A percentile compares a stretch with the other conserved stretches of the same genome.
Evolutionary conservation across 2,888 invertebrate genomes (phyloP).

Genomic region (Antheraea yamamai): DNA sequence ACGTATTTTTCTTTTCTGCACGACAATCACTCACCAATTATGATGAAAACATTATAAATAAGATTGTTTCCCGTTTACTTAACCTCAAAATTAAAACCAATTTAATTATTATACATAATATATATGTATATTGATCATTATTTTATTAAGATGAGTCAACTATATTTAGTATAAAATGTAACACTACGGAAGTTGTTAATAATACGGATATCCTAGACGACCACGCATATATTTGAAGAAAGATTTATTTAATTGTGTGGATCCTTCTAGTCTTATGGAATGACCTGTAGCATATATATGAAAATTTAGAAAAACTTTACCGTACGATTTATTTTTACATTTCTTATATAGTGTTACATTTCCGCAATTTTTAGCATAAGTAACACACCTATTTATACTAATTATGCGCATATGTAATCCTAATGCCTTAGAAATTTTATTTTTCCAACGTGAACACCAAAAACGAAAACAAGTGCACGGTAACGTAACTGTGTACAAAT

Average conservation of each 20-base stretch:
- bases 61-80: too few relatives aligned
- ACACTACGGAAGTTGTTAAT: not conserved
- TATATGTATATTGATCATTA: too few relatives aligned
- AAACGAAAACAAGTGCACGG: not conserved
- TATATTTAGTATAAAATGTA: not conserved
- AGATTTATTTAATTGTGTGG: not conserved
- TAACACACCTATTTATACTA: not conserved
- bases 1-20: too few relatives aligned
- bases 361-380: not conserved
- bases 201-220: conserved; percentile 30
- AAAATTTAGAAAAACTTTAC: not conserved
- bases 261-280: not conserved
- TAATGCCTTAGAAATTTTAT: not conserved
- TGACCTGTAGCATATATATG: not conserved
- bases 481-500: conserved; percentile 5
- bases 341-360: not conserved
- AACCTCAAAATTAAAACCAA: too few relatives aligned
- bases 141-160: not conserved
- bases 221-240: conserved; percentile 35
- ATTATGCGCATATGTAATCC: not conserved
- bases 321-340: not conserved
- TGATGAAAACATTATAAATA: too few relatives aligned
- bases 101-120: too few relatives aligned
- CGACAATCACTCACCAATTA: too few relatives aligned
- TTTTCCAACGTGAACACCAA: not conserved